Evolutionary conservation across 2,888 invertebrate species (phyloP), one percentile per base, ranked within the genome.

Genomic region (Apamea crenata): DNA sequence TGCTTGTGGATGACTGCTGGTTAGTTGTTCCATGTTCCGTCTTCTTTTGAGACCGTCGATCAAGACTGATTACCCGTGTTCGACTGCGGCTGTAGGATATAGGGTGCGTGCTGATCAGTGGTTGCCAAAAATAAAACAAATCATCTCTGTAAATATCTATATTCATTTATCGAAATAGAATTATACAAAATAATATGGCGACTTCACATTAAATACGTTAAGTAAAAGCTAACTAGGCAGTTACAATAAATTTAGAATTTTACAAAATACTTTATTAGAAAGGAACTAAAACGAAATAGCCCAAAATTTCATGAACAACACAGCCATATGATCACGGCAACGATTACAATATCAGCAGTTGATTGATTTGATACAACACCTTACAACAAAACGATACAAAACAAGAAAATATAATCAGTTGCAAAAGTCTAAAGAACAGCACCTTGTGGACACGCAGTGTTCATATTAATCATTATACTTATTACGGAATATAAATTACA

Each of bases 181-280:
- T 82, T 80, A 82, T 84, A 87, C 82, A 90, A 86, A 85, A 90
- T 88, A 89, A 90, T 91, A 91, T 91, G 91, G 91, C 91, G 84
- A 87, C 76, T 81, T 85, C 40, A 84, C 32, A 72, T 86, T 76
- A 78, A 71, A 83, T 78, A 84, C 56, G 3, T 7, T 59, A 82
- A 66, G 73, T 87, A 89, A 89, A 88, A 84, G 81, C 87, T 83
- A 81, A 71, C n/a, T 83, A 81, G n/a, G 16, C 47, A 63, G 77
- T 61, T 82, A 65, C 12, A 79, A 80, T 83, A 56, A 78, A 78
- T 88, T 88, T 86, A 36, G 83, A 86, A 89, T 84, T 80, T 84
- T 63, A 74, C 71, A 80, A 68, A 86, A 79, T 81, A 83, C 63
- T 79, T 77, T 80, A 73, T 67, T 61, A 36, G 18, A 74, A 61